Evolutionary conservation across 2,797 vertebrate species (phyloP).

Genomic region (Argyrosomus regius): DNA sequence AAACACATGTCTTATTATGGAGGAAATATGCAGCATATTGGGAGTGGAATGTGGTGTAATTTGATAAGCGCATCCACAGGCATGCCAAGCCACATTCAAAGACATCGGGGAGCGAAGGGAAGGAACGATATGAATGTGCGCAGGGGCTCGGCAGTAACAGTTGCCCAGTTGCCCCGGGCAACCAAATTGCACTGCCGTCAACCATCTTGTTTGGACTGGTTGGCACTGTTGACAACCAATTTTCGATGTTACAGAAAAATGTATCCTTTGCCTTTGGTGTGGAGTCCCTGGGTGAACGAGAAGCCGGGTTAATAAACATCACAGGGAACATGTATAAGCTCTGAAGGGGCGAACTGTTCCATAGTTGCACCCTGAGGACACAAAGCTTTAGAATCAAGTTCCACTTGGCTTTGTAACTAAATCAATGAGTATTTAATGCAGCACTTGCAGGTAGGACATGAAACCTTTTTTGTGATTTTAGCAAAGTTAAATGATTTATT

Average conservation of each 20-base stretch:
- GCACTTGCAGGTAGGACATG: not conserved
- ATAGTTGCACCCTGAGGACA: not conserved
- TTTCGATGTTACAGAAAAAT: slow-evolving; percentile 38
- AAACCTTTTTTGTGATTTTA: too few species aligned
- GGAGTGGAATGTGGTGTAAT: slow-evolving; percentile 73
- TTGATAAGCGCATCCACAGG: slow-evolving; percentile 61
- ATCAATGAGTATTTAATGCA: not conserved
- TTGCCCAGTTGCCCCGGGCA: slow-evolving; percentile 55
- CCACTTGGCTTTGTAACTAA: not conserved
- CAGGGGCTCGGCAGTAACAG: slow-evolving; percentile 20
- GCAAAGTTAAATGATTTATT: not conserved
- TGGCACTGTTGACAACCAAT: slow-evolving; percentile 41
- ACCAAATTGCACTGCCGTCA: slow-evolving; percentile 54
- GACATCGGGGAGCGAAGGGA: slow-evolving; percentile 32
- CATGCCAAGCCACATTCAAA: slow-evolving; percentile 50
- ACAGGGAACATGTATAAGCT: not conserved
- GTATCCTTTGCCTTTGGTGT: slow-evolving; percentile 7
- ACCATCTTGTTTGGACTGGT: slow-evolving; percentile 37
- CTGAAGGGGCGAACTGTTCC: not conserved
- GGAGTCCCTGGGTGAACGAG: slow-evolving; percentile 14
- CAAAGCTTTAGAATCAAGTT: not conserved
- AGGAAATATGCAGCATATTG: slow-evolving; percentile 51
- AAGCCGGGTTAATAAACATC: slow-evolving; percentile 14
- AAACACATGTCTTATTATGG: slow-evolving; percentile 54
- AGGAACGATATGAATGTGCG: slow-evolving; percentile 42